Conservation (phyloP, 1,140 invertebrate species). For the Nasonia giraulti region DNA sequence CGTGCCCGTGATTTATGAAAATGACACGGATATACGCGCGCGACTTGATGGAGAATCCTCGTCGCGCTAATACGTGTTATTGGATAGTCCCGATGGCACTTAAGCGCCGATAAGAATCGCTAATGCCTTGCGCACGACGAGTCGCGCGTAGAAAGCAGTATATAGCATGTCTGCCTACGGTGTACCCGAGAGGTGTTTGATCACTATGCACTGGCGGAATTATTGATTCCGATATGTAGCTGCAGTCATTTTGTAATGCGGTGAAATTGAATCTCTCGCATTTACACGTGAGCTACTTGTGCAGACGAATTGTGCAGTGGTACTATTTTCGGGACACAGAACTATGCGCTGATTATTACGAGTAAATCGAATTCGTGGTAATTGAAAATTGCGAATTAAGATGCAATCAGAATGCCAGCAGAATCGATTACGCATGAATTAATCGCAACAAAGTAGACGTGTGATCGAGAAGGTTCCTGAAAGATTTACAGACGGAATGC, state of each 20-base stretch:
- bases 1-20: conserved; percentile 1
- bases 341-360: too few relatives aligned
- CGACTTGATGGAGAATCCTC: conserved; percentile 4
- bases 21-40: not conserved
- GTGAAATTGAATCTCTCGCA: not conserved
- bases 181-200: not conserved
- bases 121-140: not conserved
- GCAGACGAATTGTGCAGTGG: not conserved
- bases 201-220: not conserved
- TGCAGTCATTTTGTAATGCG: not conserved
- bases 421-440: not conserved
- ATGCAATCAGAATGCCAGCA: not conserved
- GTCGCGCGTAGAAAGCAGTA: not conserved
- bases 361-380: too few relatives aligned
- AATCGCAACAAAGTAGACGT: not conserved
- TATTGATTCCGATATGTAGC: not conserved
- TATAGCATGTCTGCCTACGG: not conserved
- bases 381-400: not conserved
- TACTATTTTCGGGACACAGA: not conserved
- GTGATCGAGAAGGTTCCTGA: not conserved
- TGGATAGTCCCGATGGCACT: not conserved
- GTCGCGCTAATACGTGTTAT: conserved; percentile 12
- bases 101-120: not conserved
- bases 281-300: too few relatives aligned
- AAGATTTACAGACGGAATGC: not conserved